Base-by-base conservation (phyloP, 1,140 invertebrate genomes). In the Coptotermes formosanus region DNA sequence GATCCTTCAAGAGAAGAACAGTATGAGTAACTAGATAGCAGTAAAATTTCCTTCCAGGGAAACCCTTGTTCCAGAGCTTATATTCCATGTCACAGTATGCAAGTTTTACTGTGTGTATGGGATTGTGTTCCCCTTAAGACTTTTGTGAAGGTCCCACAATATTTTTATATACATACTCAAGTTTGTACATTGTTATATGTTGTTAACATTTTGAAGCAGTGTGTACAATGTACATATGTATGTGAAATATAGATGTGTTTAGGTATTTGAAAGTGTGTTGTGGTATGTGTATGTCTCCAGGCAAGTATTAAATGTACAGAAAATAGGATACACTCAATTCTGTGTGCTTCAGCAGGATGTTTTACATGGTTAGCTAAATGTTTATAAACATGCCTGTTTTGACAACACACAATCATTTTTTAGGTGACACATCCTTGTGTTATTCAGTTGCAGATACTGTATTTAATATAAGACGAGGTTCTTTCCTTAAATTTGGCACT, bases 1-100 rank as follows among this genome's bases (percentile, higher is more conserved):
- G 92, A 95, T 95, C 88, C 92, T 95, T 45, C 93, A 95, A 91
- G 95, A 95, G 89, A 95, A 95, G 85, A 86, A 85, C 59, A 87
- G 82, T 45, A 84, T 88, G 87, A 87, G 82, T 81, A 82, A 45
- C 59, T 86, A 86, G 48, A 82, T 84, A 59, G 19, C 11, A 25
- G 23, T 55, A 23, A 12, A 43, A 38, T 83, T 21, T 84, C 30
- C 23, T 84, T 52, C 64, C 64, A 75, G 14, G 0, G 1, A 16
- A 75, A n/a, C 25, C 64, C 64, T 75, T 30, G 64, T 30, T 30
- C n/a, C 64, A 25, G 64, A 75, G n/a, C 64, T 30, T 75, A 75
- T 75, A 75, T 30, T 8, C n/a, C 64, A 75, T 75, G 64, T 75
- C 64, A 30, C 25, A 8, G 30, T n/a, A 25, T 75, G 64, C n/a